Base-by-base conservation (phyloP, 2,113 vertebrate species). In the Limnothrissa miodon region DNA sequence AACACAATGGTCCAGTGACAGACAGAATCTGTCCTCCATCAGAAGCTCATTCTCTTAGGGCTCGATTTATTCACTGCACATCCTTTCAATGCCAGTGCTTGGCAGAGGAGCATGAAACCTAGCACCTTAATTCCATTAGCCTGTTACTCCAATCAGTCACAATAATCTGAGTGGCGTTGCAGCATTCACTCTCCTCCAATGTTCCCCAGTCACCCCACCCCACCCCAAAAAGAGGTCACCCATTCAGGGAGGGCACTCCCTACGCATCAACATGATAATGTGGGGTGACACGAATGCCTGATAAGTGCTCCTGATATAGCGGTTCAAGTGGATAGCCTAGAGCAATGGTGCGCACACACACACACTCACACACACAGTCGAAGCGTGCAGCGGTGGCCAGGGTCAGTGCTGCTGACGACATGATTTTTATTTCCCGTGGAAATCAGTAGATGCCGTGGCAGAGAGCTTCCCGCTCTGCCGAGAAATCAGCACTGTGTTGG, bases 81-180 rank as follows among this genome's bases (percentile, higher is more conserved):
- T 91, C 91, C 90, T 89, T 92, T 92, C 92, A 93, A 93, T 92
- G 90, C 90, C 82, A 87, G 89, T 88, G 91, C 91, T 92, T 93
- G 91, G 92, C 92, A 93, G 84, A 83, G 62, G 83, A 8, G 89
- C 91, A 87, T 92, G 91, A 93, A 93, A 93, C 89, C 89, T 88
- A 90, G 88, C 92, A 92, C 92, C 93, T 93, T 92, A 93, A 94
- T 93, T 93, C 92, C 92, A 94, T 93, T 93, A 93, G 91, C 91
- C 87, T 91, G 90, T 93, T 93, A 93, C 93, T 93, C 88, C 91
- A 92, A 93, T 94, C 93, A 93, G 88, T 89, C 88, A 88, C 88
- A 93, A 91, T 93, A 93, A 91, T 92, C 90, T 91, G 90, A 74
- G 66, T 39, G 4, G 66, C 13, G 66, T 74, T 5, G 66, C 10